phyloP scores from a whole-genome alignment of 2,888 invertebrate genomes.

The Nebria salina region DNA sequence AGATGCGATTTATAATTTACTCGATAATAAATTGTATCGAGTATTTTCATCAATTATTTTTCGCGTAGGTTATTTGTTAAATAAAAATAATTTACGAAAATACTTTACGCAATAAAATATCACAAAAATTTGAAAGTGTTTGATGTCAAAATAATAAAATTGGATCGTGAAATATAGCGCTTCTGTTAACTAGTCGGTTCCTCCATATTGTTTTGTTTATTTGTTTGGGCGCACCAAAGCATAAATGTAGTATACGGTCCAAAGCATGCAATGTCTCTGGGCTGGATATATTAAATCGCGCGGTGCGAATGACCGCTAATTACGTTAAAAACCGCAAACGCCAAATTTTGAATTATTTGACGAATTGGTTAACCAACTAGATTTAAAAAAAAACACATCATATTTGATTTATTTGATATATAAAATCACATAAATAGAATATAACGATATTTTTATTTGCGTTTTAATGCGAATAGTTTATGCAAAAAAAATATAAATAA shows the following conservation, averaged over 20 bases:
- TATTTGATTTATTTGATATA: too few relatives aligned
- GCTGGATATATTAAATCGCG: conserved; percentile 5
- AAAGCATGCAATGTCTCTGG: conserved; percentile 9
- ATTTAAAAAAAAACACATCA: too few relatives aligned
- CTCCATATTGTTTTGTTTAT: not conserved
- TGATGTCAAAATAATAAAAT: not conserved
- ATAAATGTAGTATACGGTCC: not conserved
- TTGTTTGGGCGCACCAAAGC: not conserved
- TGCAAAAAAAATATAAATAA: too few relatives aligned
- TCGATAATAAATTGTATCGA: not conserved
- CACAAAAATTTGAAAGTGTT: conserved; percentile 5
- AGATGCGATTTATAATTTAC: not conserved
- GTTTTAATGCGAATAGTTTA: too few relatives aligned
- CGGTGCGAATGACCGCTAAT: conserved; percentile 18
- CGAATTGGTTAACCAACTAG: not conserved
- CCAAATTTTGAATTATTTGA: not conserved
- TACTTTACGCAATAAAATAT: not conserved
- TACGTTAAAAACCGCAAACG: not conserved
- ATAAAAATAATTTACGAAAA: not conserved
- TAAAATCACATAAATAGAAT: too few relatives aligned
- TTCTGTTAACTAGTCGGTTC: not conserved
- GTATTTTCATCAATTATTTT: not conserved
- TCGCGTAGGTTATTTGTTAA: not conserved
- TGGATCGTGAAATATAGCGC: not conserved
- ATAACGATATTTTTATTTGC: too few relatives aligned